Evolutionary conservation across 2,113 vertebrate species (phyloP), one percentile per base, ranked within the genome.

Genomic region (Fregetta grallaria): DNA sequence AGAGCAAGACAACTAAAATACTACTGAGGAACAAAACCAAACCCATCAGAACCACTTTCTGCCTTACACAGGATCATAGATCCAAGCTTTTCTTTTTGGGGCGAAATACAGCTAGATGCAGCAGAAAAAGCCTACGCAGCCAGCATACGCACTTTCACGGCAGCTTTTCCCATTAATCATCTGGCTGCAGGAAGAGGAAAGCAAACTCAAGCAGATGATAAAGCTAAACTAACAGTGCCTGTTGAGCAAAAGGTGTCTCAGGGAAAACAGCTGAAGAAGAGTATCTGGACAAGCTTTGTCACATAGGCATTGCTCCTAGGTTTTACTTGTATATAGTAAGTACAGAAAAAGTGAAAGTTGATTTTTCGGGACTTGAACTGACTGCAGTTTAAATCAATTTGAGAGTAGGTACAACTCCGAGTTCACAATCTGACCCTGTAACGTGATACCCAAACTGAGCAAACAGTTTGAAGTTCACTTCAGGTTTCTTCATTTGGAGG

Each of bases 401-500:
- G 74, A 89, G 91, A 44, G 34, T 86, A 86, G 77, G 66, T 70
- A 94, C 62, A 73, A 80, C 62, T 88, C 79, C 0, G 18, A 95
- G 93, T 91, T 94, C 91, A 71, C 4, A 2, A 79, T 94, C 84
- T 91, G 91, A 96, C 94, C 92, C 84, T 49, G 97, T 88, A 97
- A 97, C 2, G 0, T 0, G 47, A 97, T 92, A 91, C 55, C 50
- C 74, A 77, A 96, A 94, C 71, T 3, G 29, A 90, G 72, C 92
- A 85, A 92, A 71, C 74, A 80, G 93, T 74, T 92, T 96, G 89
- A 96, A 96, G 95, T 82, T 95, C 86, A 90, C 93, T 94, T 92
- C 84, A 95, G 89, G 90, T 91, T 97, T 93, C 94, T 96, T 88
- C 91, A 91, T 96, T 96, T 62, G 56, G 74, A 92, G 94, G 84